Conservation (phyloP, 2,113 vertebrate species). For the Planiliza haematocheilus region DNA sequence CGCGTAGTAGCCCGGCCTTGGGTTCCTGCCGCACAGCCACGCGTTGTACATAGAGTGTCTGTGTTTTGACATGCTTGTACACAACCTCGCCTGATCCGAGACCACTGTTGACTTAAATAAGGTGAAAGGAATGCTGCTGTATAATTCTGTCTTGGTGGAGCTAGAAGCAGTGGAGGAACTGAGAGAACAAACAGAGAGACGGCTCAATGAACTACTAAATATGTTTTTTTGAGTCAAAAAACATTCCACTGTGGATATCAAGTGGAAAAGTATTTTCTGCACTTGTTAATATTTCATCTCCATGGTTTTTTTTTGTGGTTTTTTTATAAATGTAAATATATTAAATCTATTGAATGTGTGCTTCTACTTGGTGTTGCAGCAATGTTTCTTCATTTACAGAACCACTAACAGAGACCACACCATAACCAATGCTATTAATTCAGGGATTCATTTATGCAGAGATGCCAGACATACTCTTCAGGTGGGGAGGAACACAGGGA, state of each 20-base stretch:
- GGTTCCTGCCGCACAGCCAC: conserved; percentile 28
- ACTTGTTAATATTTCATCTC: conserved; percentile 26
- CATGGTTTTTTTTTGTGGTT: neutral
- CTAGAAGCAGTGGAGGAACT: conserved; percentile 15
- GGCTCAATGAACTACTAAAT: neutral
- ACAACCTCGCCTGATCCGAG: conserved; percentile 48
- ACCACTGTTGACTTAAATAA: conserved; percentile 64
- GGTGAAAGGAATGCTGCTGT: conserved; percentile 68
- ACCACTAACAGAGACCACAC: neutral
- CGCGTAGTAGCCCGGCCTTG: conserved; percentile 6
- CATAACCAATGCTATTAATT: too few species aligned
- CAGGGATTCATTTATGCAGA: too few species aligned
- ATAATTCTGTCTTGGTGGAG: conserved; percentile 27
- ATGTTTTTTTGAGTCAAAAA: neutral
- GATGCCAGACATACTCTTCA: too few species aligned
- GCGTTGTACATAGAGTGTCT: conserved; percentile 22
- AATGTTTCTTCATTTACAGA: too few species aligned
- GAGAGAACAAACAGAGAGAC: neutral
- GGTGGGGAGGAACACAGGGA: too few species aligned
- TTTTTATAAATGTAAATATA: conserved; percentile 49
- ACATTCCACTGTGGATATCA: neutral
- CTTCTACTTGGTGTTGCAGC: conserved; percentile 4
- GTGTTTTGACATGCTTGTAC: conserved; percentile 62
- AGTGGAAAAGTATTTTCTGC: conserved; percentile 35
- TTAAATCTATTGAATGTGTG: conserved; percentile 37